Percentiles rank a stretch among this genome's conserved stretches.
phyloP scores from a whole-genome alignment of 2,113 vertebrate species.

The Neolamprologus modestus region DNA sequence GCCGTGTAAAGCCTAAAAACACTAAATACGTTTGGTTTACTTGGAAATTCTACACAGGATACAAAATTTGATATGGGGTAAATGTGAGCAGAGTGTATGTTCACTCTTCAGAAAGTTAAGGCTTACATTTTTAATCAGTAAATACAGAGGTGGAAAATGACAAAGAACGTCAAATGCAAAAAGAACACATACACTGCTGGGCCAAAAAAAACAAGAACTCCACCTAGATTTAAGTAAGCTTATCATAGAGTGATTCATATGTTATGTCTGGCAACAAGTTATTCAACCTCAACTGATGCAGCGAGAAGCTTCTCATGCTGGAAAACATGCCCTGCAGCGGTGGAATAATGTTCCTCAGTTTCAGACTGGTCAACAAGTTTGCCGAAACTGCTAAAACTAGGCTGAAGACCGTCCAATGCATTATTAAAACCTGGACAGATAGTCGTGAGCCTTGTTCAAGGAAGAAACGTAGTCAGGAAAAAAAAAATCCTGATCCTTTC shows the following conservation, averaged over 20 bases:
- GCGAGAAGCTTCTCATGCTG: neutral
- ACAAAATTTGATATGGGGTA: neutral
- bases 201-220: neutral
- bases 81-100: neutral
- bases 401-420: neutral
- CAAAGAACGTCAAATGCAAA: neutral
- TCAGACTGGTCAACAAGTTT: neutral
- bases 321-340: neutral
- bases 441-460: neutral
- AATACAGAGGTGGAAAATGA: neutral
- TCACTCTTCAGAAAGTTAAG: neutral
- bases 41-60: neutral
- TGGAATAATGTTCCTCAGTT: neutral
- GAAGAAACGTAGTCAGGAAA: neutral
- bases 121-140: neutral
- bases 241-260: neutral
- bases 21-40: neutral
- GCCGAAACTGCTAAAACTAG: neutral
- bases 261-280: neutral
- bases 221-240: neutral
- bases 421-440: neutral
- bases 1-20: neutral
- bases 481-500: neutral
- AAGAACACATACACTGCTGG: neutral
- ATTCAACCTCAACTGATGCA: neutral